phyloP scores from a whole-genome alignment of 35 echinoderm and acorn worm species.

The Heliocidaris tuberculata region DNA sequence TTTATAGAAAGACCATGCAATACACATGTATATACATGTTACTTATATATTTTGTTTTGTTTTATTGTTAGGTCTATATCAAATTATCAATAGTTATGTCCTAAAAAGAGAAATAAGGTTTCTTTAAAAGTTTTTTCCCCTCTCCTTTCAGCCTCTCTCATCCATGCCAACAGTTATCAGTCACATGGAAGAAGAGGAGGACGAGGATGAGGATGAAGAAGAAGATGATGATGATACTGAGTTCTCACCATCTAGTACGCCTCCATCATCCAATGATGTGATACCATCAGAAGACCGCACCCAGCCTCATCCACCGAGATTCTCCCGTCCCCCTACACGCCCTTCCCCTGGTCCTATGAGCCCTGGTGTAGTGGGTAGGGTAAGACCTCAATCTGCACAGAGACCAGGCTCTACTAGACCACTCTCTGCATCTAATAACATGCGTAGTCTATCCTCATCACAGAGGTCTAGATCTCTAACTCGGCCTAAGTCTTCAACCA shows the following conservation, averaged over 20 bases:
- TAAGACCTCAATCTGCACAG: conserved; percentile 70
- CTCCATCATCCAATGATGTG: not conserved
- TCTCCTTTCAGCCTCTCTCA: conserved; percentile 73
- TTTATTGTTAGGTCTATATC: too few species aligned
- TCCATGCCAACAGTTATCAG: conserved; percentile 80
- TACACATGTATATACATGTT: too few species aligned
- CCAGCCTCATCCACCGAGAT: conserved; percentile 21
- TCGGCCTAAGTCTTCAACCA: conserved; percentile 69
- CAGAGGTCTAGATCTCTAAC: conserved; percentile 76
- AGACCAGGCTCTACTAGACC: conserved; percentile 70
- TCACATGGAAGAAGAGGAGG: conserved; percentile 67
- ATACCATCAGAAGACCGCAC: not conserved
- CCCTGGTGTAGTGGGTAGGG: not conserved
- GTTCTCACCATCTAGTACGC: conserved; percentile 24
- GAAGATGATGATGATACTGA: conserved; percentile 43
- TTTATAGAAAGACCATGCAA: too few species aligned
- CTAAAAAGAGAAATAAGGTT: too few species aligned
- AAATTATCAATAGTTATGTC: too few species aligned
- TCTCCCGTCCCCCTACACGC: conserved; percentile 42
- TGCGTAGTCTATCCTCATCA: not conserved
- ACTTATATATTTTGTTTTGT: too few species aligned
- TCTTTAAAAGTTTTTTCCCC: not conserved
- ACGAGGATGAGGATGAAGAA: conserved; percentile 20
- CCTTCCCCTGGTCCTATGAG: conserved; percentile 18
- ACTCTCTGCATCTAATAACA: conserved; percentile 48